phyloP scores from a whole-genome alignment of 1,140 invertebrate genomes.

The Drosophila repletoides region DNA sequence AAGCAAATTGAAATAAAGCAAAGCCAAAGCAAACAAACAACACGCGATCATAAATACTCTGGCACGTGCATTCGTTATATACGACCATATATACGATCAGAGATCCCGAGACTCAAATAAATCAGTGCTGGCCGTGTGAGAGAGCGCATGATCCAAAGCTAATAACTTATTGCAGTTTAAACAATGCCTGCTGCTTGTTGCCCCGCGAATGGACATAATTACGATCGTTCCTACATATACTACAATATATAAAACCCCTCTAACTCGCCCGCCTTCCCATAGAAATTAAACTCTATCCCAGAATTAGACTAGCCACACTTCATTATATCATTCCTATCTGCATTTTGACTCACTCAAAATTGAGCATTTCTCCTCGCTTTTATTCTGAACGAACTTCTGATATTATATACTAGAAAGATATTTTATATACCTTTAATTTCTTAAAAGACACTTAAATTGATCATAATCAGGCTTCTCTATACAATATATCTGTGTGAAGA shows the following conservation, averaged over 20 bases:
- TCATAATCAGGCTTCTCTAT: too few species aligned
- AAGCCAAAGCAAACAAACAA: conserved; percentile 43
- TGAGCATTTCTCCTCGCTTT: too few species aligned
- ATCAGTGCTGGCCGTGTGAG: conserved; percentile 4
- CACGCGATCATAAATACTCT: conserved; percentile 46
- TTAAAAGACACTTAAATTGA: too few species aligned
- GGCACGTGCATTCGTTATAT: conserved; percentile 38
- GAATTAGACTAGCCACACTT: too few species aligned
- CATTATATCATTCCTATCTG: too few species aligned
- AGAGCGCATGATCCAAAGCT: conserved; percentile 34
- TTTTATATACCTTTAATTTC: too few species aligned
- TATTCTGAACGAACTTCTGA: too few species aligned
- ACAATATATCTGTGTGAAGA: too few species aligned
- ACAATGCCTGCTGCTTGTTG: conserved; percentile 23
- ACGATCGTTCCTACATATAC: conserved; percentile 2
- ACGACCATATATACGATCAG: conserved; percentile 1
- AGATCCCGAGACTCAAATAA: conserved; percentile 28
- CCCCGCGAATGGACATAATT: conserved; percentile 31
- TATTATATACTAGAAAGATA: not conserved
- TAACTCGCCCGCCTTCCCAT: too few species aligned
- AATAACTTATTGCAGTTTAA: conserved; percentile 52
- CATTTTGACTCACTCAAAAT: too few species aligned
- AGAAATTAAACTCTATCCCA: too few species aligned
- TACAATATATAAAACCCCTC: too few species aligned
- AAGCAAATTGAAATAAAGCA: conserved; percentile 1